Conservation (phyloP, 1,140 invertebrate genomes). For the Coelopa frigida region DNA sequence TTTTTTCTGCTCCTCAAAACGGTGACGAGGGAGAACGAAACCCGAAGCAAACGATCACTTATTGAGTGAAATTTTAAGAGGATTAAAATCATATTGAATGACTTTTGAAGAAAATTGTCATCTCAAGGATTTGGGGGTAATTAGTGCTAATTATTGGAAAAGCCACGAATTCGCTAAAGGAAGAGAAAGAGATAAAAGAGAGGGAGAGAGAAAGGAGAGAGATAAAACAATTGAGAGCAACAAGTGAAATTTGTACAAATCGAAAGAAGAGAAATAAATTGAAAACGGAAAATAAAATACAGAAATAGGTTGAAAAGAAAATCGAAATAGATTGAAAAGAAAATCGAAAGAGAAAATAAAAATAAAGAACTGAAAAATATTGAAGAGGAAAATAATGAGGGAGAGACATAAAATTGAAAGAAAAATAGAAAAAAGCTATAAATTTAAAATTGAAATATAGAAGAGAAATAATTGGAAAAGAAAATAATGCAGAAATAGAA, state of each 20-base stretch:
- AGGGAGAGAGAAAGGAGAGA: too few relatives aligned
- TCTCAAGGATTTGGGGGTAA: too few relatives aligned
- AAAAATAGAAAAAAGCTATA: background rate
- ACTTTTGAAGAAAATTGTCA: too few relatives aligned
- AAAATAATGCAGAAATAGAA: background rate
- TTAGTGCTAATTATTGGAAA: too few relatives aligned
- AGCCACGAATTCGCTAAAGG: too few relatives aligned
- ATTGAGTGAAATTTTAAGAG: too few relatives aligned
- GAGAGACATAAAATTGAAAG: background rate
- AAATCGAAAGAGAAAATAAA: background rate
- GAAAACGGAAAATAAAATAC: conserved; percentile 1
- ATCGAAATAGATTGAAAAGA: background rate
- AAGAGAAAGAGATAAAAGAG: too few relatives aligned
- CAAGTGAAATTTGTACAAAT: conserved; percentile 1
- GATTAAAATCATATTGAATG: too few relatives aligned
- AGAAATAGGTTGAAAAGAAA: background rate
- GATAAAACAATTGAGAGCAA: too few relatives aligned
- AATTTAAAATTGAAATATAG: background rate
- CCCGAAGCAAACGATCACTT: too few relatives aligned
- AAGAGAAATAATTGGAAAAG: background rate
- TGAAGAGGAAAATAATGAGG: background rate
- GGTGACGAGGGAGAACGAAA: too few relatives aligned
- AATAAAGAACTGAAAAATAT: background rate
- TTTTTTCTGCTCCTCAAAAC: too few relatives aligned
- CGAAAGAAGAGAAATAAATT: background rate